phyloP scores from a whole-genome alignment of 2,888 invertebrate genomes.

The Acrobasis consociella region DNA sequence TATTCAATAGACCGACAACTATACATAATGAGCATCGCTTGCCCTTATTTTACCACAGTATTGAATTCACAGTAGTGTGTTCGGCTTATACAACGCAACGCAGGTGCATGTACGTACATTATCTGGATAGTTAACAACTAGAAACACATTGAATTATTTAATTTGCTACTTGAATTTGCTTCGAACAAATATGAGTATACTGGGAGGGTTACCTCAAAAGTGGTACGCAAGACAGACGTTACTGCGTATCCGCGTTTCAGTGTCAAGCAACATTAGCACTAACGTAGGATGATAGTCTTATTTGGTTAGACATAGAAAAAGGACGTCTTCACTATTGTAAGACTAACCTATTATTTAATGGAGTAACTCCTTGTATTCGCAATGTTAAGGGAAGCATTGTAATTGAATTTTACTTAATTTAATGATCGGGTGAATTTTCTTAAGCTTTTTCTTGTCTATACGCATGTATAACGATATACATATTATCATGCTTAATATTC shows the following conservation, averaged over 20 bases:
- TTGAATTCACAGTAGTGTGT: conserved; percentile 31
- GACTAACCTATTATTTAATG: no score
- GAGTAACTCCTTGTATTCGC: background rate
- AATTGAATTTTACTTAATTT: background rate
- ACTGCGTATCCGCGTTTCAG: no score
- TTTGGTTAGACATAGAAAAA: no score
- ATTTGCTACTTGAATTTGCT: background rate
- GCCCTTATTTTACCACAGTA: conserved; percentile 40
- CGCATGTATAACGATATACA: background rate
- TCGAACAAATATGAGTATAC: background rate
- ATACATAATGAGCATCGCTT: conserved; percentile 29
- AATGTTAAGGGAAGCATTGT: background rate
- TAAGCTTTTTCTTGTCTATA: background rate
- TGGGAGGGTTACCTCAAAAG: no score
- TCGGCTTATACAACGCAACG: background rate
- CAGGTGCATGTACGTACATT: background rate
- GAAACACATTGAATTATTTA: no score
- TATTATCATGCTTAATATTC: background rate
- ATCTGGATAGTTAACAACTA: background rate
- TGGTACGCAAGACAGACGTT: no score
- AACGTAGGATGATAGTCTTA: no score
- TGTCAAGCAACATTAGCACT: no score
- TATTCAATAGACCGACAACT: conserved; percentile 36
- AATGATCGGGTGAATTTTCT: background rate
- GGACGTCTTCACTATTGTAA: no score